Evolutionary conservation across 92 coral and sea anemone species (phyloP).

Genomic region (Heteractis magnifica): DNA sequence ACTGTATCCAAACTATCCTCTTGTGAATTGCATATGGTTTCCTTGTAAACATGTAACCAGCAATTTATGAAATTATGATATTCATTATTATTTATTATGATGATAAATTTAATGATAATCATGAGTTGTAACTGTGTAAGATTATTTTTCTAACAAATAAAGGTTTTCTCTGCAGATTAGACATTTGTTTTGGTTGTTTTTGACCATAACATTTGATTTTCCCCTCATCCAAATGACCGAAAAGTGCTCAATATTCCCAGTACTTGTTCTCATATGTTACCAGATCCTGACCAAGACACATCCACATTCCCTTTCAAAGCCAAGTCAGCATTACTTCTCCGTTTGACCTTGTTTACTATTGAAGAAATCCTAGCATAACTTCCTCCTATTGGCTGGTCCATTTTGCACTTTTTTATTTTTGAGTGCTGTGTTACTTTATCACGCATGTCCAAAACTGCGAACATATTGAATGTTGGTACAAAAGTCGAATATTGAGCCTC

Average conservation of each 20-base stretch:
- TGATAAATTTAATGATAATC: not conserved
- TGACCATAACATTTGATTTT: not conserved
- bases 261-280: slow-evolving; percentile 30
- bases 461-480: slow-evolving; percentile 8
- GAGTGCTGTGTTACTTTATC: not conserved
- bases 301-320: not conserved
- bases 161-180: not conserved
- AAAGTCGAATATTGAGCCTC: slow-evolving; percentile 11
- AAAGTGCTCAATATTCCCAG: slow-evolving; percentile 32
- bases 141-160: not conserved
- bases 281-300: not conserved
- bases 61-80: not conserved
- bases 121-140: not conserved
- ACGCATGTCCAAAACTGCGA: not conserved
- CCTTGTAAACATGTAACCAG: not conserved
- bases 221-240: slow-evolving; percentile 18
- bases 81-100: not conserved
- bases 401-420: not conserved
- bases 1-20: not conserved
- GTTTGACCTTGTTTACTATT: not conserved
- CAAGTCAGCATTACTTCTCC: not conserved
- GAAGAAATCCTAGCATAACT: not conserved
- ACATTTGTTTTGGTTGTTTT: slow-evolving; percentile 4
- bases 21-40: not conserved
- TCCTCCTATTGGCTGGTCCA: not conserved